These are phyloP conservation scores for Hydra vulgaris DNA, from an alignment of 30 jellyfish, hydroid and myxozoan species.

Conservation along the genomic window DNA sequence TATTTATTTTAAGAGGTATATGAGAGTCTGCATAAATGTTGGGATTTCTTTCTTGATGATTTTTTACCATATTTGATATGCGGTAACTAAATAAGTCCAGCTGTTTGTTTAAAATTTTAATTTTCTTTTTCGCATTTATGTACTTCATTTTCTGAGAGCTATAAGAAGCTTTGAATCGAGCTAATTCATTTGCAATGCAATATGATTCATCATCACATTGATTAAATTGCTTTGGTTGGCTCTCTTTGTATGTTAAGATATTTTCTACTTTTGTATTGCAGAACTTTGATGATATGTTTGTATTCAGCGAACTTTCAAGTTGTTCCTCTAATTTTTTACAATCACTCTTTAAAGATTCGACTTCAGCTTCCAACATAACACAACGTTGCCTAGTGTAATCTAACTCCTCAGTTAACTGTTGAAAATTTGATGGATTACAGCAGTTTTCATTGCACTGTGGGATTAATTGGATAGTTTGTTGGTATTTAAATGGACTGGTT, in stretches of 20 bases:
- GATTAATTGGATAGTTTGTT: no score
- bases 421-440: background rate
- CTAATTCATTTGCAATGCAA: no score
- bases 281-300: background rate
- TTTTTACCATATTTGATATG: background rate
- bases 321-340: conserved; percentile 45
- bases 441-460: no score
- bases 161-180: conserved; percentile 59
- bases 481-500: no score
- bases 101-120: conserved; percentile 63
- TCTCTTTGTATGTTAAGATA: background rate
- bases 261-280: background rate
- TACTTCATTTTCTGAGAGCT: conserved; percentile 70
- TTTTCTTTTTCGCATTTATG: conserved; percentile 79
- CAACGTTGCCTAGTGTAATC: conserved; percentile 58
- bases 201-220: background rate
- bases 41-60: background rate
- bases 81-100: conserved; percentile 20
- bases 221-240: background rate
- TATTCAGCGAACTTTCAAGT: background rate
- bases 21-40: background rate
- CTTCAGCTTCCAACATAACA: conserved; percentile 44
- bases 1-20: background rate
- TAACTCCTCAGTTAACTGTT: conserved; percentile 36
- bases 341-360: conserved; percentile 33